Evolutionary conservation across 2,797 vertebrate genomes (phyloP), one percentile per base, ranked within the genome.

Genomic region (Neosalanx taihuensis): DNA sequence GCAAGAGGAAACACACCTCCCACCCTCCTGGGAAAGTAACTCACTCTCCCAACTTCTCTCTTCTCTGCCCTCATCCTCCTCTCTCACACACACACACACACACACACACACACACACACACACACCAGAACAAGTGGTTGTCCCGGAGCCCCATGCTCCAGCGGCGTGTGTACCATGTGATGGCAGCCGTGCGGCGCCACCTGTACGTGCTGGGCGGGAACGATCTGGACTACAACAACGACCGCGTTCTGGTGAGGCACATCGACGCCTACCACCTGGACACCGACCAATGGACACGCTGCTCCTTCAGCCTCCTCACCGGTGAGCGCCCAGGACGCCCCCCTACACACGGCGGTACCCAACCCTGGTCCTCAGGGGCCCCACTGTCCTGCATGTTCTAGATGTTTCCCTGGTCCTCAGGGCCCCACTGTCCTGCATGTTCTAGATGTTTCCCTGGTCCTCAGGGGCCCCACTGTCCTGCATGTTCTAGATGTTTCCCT

Each of bases 151-250:
- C 96, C 3, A 98, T 98, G 97, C 82, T 96, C 65, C 97, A 99
- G 92, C 94, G 97, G 83, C 92, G 97, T 29, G 97, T 98, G 64
- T 99, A 98, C 82, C 97, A 98, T 69, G 96, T 97, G 73, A 99
- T 99, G 96, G 97, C 95, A 1, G 94, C 95, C 0, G 95, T 97
- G 71, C 93, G 93, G 69, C 93, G 95, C 81, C 95, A 95, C 82
- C 94, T 99, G 3, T 99, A 98, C 0, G 96, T 98, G 81, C 87
- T 99, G 0, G 97, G 97, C 0, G 97, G 97, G 67, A 99, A 98
- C 3, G 97, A 98, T 83, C 90, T 98, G 29, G 97, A 99, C 89
- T 98, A 96, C 88, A 99, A 99, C 86, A 99, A 99, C 0, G 97
- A 99, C 79, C 94, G 97, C 30, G 94, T 99, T 79, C 93, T 98